Conservation (phyloP, 2,797 vertebrate species). For the Sebastes flavidus region DNA sequence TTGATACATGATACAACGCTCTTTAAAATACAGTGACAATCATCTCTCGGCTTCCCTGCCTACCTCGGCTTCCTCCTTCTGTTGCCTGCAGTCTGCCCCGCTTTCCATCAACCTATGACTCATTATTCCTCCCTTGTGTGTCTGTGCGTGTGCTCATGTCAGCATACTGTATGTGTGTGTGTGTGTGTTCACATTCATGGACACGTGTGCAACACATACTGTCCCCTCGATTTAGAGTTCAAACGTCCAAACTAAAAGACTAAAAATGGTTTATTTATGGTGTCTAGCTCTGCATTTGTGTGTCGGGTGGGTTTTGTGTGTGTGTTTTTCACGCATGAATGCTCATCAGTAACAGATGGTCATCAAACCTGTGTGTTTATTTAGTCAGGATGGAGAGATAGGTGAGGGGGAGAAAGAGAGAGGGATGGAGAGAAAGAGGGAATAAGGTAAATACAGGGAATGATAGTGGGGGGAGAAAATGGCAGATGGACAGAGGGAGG, state of each 20-base stretch:
- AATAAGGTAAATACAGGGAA: constrained; percentile 51
- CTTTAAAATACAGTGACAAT: constrained; percentile 21
- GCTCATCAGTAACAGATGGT: constrained; percentile 77
- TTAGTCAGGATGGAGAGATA: constrained; percentile 62
- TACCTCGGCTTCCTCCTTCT: constrained; percentile 23
- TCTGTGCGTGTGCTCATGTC: neutral
- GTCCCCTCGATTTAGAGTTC: neutral
- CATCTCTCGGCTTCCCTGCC: constrained; percentile 10
- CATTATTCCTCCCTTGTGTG: constrained; percentile 38
- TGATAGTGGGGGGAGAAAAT: constrained; percentile 22
- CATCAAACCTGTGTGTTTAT: constrained; percentile 73
- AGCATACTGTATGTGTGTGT: constrained; percentile 6
- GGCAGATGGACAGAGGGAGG: constrained; percentile 56
- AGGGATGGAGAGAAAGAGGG: constrained; percentile 22
- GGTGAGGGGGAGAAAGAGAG: constrained; percentile 31
- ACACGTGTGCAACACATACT: neutral
- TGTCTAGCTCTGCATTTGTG: neutral
- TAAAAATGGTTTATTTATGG: neutral
- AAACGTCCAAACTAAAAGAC: neutral
- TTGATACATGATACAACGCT: neutral
- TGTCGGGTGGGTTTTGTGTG: constrained; percentile 4
- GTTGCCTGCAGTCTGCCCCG: constrained; percentile 33
- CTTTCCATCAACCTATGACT: constrained; percentile 54
- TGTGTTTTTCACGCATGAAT: constrained; percentile 51
- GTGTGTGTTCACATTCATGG: neutral